phyloP scores from a whole-genome alignment of 2,113 vertebrate genomes.

The Pongo pygmaeus region DNA sequence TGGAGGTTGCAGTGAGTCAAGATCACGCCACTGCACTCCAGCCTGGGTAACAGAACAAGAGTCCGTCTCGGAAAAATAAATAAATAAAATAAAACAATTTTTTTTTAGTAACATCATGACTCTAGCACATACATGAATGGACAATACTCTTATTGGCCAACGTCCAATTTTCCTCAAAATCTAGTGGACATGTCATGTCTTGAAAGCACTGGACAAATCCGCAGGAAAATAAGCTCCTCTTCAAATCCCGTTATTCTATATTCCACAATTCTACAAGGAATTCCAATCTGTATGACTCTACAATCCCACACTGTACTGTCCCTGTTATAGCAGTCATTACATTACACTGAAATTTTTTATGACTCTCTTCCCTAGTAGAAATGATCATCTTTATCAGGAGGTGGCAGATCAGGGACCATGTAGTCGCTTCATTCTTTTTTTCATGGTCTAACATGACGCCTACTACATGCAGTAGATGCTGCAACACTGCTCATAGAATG shows the following conservation, averaged over 20 bases:
- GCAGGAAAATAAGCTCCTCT: neutral
- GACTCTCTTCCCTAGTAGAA: neutral
- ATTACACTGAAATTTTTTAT: neutral
- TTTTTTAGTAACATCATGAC: neutral
- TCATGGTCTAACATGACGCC: neutral
- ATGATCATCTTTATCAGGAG: neutral
- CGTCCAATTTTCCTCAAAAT: slow-evolving; percentile 19
- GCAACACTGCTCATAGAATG: neutral
- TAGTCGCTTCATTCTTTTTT: neutral
- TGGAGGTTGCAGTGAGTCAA: too few relatives aligned
- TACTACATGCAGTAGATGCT: neutral
- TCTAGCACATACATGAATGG: neutral
- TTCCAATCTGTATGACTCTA: too few relatives aligned
- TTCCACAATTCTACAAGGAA: neutral
- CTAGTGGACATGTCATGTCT: neutral
- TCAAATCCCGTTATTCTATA: neutral
- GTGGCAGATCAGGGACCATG: neutral
- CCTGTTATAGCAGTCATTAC: neutral
- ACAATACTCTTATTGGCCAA: neutral
- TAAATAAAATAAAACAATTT: neutral
- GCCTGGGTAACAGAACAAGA: too few relatives aligned
- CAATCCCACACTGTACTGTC: neutral
- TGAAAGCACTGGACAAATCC: neutral
- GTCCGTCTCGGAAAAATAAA: too few relatives aligned
- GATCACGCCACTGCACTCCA: too few relatives aligned